Evolutionary conservation across 1,140 invertebrate species (phyloP), one percentile per base, ranked within the genome.

Genomic region (Drosophila bocqueti): DNA sequence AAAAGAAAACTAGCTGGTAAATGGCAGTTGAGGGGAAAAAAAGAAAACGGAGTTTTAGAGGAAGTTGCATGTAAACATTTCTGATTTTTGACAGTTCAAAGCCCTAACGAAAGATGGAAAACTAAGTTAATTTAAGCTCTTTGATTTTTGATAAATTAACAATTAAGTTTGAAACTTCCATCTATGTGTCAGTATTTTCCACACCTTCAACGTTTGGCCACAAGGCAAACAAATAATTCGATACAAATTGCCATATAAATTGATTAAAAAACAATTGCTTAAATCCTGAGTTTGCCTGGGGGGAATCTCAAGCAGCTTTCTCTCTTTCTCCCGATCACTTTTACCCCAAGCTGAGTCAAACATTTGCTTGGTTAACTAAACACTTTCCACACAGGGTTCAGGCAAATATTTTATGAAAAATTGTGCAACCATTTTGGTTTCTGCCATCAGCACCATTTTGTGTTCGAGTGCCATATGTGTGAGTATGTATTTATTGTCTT

Each of bases 191-290:
- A 46, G 21, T 6, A 3, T 10, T 31, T 13, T 38, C 18, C 18
- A 42, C 26, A 31, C 10, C 4, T 16, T 55, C 2, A 45, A 45
- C 15, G 8, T 24, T 62, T 8, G 11, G 34, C 52, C 3, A 24
- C 7, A 43, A 45, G 36, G 29, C 40, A 18, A 4, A 18, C 11
- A 18, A 18, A 62, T 65, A 45, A 62, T 62, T 36, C 29, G 9
- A 42, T n/a, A 34, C 31, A 65, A 65, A 62, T 24, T 61, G 18
- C 29, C 15, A 62, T 45, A 34, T 45, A 24, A 65, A 62, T 43
- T 66, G 31, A 66, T 45, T 63, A 63, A 63, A 66, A 66, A 45
- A 16, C 58, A 66, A 65, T 62, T 43, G 38, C 26, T 18, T 15
- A 42, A 34, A 7, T 26, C 16, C 40, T 24, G 29, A 62, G 18